phyloP scores from a whole-genome alignment of 2,888 invertebrate genomes.

The Hemaris fuciformis region DNA sequence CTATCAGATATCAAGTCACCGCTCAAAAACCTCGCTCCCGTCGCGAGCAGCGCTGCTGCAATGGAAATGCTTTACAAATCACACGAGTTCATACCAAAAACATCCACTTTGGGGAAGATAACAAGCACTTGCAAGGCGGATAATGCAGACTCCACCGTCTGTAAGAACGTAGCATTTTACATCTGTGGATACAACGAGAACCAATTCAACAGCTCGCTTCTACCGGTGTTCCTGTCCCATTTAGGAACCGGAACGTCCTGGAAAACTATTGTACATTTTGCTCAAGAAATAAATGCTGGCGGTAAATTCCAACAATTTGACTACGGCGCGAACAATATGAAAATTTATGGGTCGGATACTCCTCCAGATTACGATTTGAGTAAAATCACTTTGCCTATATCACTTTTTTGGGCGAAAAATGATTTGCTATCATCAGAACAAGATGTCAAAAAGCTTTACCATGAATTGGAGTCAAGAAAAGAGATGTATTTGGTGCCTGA shows the following conservation, averaged over 20 bases:
- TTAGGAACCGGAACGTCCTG: constrained; percentile 89
- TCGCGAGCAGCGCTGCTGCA: constrained; percentile 81
- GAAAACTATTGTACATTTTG: constrained; percentile 86
- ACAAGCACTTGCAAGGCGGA: constrained; percentile 80
- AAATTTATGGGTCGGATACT: constrained; percentile 75
- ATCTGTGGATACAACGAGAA: constrained; percentile 86
- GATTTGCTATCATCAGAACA: constrained; percentile 86
- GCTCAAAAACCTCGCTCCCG: constrained; percentile 84
- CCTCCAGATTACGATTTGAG: constrained; percentile 84
- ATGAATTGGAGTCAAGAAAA: constrained; percentile 67
- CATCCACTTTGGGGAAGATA: constrained; percentile 79
- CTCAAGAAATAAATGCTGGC: constrained; percentile 78
- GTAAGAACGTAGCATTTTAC: constrained; percentile 86
- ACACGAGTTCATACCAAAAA: constrained; percentile 87
- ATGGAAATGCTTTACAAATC: constrained; percentile 84
- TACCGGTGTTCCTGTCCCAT: constrained; percentile 86
- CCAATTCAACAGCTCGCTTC: constrained; percentile 85
- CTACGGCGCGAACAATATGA: constrained; percentile 83
- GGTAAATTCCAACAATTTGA: constrained; percentile 85
- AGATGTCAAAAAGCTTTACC: constrained; percentile 79
- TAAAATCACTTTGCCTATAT: constrained; percentile 82
- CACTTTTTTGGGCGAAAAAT: constrained; percentile 85
- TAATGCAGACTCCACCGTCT: constrained; percentile 79
- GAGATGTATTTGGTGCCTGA: constrained; percentile 81
- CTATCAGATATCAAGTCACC: constrained; percentile 84